Evolutionary conservation across 2,113 vertebrate species (phyloP).

Genomic region (Ictalurus punctatus): DNA sequence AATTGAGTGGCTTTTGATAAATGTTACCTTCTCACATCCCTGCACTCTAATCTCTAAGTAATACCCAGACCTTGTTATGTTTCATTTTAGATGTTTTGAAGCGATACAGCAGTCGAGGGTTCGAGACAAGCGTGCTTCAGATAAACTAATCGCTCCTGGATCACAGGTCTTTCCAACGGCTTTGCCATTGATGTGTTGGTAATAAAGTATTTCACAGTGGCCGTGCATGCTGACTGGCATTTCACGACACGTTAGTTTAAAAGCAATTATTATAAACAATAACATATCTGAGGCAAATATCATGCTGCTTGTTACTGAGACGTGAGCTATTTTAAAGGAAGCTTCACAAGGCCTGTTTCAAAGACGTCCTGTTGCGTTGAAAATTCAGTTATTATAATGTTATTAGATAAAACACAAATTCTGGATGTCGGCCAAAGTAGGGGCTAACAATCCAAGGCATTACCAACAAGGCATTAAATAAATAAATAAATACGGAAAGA

Average conservation of each 20-base stretch:
- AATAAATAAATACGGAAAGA: neutral
- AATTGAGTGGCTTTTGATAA: constrained; percentile 57
- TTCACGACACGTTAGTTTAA: constrained; percentile 45
- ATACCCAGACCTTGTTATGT: constrained; percentile 53
- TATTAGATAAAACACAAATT: neutral
- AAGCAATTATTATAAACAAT: constrained; percentile 50
- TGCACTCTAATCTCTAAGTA: constrained; percentile 51
- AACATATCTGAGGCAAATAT: constrained; percentile 39
- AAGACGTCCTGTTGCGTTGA: neutral
- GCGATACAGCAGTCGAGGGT: constrained; percentile 36
- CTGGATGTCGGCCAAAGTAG: neutral
- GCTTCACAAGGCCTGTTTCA: constrained; percentile 20
- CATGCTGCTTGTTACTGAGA: constrained; percentile 30
- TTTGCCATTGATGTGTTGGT: constrained; percentile 44
- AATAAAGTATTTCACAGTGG: constrained; percentile 56
- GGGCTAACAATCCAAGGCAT: neutral
- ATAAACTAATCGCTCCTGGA: constrained; percentile 51
- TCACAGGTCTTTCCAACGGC: constrained; percentile 40
- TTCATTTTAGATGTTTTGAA: constrained; percentile 52
- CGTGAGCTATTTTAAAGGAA: constrained; percentile 28
- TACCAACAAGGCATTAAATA: neutral
- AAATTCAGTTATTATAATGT: neutral
- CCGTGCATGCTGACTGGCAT: constrained; percentile 50
- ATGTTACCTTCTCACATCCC: constrained; percentile 56
- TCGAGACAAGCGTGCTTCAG: constrained; percentile 33